phyloP scores from a whole-genome alignment of 2,888 invertebrate genomes.

The Caenorhabditis sulstoni region DNA sequence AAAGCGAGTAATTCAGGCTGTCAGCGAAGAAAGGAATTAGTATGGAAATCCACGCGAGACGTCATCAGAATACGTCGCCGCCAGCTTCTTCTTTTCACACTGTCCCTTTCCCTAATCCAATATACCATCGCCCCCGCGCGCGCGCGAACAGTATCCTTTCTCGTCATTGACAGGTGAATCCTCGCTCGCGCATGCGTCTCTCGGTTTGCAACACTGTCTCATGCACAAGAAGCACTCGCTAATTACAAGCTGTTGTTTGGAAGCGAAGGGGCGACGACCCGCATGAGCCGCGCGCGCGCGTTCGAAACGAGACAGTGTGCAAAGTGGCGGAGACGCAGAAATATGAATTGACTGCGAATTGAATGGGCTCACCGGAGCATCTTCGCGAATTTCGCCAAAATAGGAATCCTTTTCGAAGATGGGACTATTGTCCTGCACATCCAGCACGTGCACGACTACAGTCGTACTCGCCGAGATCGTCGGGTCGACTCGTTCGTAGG shows the following conservation, averaged over 20 bases:
- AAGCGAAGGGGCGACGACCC: neutral
- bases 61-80: conserved; percentile 16
- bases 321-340: conserved; percentile 35
- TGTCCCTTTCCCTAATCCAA: conserved; percentile 29
- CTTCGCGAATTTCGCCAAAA: conserved; percentile 91
- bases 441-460: conserved; percentile 88
- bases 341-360: conserved; percentile 45
- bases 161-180: conserved; percentile 40
- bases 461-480: conserved; percentile 74
- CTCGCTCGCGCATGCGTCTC: conserved; percentile 40
- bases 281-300: conserved; percentile 32
- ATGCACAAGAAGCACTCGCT: conserved; percentile 51
- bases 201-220: conserved; percentile 18
- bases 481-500: conserved; percentile 77
- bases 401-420: conserved; percentile 93
- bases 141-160: conserved; percentile 24
- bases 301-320: conserved; percentile 28
- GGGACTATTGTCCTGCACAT: conserved; percentile 95
- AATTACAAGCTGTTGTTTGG: conserved; percentile 63
- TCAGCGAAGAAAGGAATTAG: conserved; percentile 43
- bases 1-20: conserved; percentile 48
- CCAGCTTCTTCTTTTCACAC: conserved; percentile 5
- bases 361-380: conserved; percentile 82
- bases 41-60: conserved; percentile 32
- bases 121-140: no score